phyloP scores from a whole-genome alignment of 2,797 vertebrate species.

The Hippoglossus hippoglossus region DNA sequence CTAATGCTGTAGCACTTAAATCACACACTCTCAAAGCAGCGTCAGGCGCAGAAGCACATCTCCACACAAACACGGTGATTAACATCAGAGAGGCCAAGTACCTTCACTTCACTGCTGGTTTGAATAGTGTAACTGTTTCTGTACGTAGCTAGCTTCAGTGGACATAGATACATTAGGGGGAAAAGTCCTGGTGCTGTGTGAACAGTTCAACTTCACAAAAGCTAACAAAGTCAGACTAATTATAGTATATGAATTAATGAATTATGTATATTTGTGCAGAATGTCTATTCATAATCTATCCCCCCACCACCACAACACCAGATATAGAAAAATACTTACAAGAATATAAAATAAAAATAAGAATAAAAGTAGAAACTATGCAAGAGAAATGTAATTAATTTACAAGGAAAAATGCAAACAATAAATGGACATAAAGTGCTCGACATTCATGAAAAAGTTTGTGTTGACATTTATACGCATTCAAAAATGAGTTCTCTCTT shows the following conservation, averaged over 20 bases:
- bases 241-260: too few relatives aligned
- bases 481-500: not conserved
- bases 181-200: too few relatives aligned
- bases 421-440: not conserved
- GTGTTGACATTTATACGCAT: too few relatives aligned
- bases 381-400: not conserved
- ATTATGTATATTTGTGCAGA: too few relatives aligned
- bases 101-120: not conserved
- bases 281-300: too few relatives aligned
- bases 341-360: not conserved
- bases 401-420: not conserved
- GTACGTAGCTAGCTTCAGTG: not conserved
- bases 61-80: conserved; percentile 24
- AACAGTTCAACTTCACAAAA: too few relatives aligned
- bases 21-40: not conserved
- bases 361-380: not conserved
- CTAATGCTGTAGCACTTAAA: not conserved
- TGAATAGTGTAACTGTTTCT: conserved; percentile 4
- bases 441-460: not conserved
- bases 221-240: too few relatives aligned
- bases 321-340: not conserved
- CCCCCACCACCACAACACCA: too few relatives aligned
- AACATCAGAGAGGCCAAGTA: conserved; percentile 8
- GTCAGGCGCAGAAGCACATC: not conserved
- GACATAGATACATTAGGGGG: too few relatives aligned